These are phyloP conservation scores for Xanthia togata DNA, from an alignment of 2,888 invertebrate genomes.

Conservation along the genomic window DNA sequence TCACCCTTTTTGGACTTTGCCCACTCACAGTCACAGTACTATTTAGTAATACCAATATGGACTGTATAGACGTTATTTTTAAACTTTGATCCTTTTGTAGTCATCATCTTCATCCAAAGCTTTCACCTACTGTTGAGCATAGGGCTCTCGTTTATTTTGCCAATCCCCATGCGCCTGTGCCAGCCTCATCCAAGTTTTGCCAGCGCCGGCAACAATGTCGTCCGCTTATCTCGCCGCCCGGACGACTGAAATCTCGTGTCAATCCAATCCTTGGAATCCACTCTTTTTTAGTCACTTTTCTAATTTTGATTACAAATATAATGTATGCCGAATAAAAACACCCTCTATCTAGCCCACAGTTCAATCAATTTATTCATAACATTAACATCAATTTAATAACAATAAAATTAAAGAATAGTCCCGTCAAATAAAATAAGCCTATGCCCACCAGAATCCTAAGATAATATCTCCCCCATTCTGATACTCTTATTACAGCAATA, in stretches of 20 bases:
- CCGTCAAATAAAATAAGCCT: too few species aligned
- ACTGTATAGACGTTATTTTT: neutral
- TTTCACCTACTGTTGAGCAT: too few species aligned
- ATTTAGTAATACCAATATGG: neutral
- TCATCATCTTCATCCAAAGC: too few species aligned
- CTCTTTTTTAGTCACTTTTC: neutral
- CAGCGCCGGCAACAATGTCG: too few species aligned
- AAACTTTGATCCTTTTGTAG: too few species aligned
- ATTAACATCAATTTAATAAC: neutral
- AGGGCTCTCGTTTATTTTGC: too few species aligned
- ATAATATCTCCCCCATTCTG: neutral
- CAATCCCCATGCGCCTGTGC: too few species aligned
- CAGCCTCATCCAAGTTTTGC: too few species aligned
- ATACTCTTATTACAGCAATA: slow-evolving; percentile 36
- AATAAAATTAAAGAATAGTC: neutral
- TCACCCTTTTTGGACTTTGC: neutral
- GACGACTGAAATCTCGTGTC: too few species aligned
- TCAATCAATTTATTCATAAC: neutral
- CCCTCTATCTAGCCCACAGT: neutral
- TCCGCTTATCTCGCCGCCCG: too few species aligned
- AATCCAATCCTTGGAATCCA: too few species aligned
- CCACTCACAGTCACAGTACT: neutral
- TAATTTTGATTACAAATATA: neutral
- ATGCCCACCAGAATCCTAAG: neutral
- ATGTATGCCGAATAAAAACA: neutral